phyloP scores from a whole-genome alignment of 2,797 vertebrate genomes.

The Lacerta viridis region DNA sequence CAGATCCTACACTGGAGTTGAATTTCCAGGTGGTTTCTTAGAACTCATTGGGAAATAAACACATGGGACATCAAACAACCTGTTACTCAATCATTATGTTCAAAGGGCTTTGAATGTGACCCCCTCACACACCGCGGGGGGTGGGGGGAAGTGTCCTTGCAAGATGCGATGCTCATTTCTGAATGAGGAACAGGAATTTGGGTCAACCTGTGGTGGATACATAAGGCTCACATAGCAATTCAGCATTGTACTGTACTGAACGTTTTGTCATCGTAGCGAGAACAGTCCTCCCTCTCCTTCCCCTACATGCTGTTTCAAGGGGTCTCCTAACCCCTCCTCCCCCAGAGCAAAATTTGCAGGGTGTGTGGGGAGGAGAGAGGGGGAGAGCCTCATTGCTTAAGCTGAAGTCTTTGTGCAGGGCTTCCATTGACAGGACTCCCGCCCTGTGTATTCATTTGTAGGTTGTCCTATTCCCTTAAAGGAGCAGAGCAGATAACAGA shows the following conservation, averaged over 20 bases:
- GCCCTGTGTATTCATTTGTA: background rate
- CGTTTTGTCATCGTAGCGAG: no score
- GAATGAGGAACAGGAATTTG: background rate
- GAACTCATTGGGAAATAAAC: background rate
- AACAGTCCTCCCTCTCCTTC: no score
- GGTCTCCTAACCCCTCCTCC: no score
- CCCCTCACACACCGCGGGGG: background rate
- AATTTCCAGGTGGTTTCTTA: rapidly evolving
- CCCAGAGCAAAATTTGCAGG: no score
- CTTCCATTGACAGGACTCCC: no score
- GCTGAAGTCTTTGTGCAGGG: no score
- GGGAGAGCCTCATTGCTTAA: no score
- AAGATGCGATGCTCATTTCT: background rate
- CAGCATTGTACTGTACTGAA: no score
- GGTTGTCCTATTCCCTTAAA: background rate
- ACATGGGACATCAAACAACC: background rate
- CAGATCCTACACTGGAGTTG: background rate
- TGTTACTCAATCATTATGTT: background rate
- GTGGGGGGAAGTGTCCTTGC: background rate
- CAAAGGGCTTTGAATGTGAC: background rate
- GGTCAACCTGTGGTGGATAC: background rate
- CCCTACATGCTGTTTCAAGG: no score
- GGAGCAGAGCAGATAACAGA: background rate
- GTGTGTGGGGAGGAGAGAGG: no score
- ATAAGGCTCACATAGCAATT: background rate